Evolutionary conservation across 2,888 invertebrate species (phyloP).

Genomic region (Thereva nobilitata): DNA sequence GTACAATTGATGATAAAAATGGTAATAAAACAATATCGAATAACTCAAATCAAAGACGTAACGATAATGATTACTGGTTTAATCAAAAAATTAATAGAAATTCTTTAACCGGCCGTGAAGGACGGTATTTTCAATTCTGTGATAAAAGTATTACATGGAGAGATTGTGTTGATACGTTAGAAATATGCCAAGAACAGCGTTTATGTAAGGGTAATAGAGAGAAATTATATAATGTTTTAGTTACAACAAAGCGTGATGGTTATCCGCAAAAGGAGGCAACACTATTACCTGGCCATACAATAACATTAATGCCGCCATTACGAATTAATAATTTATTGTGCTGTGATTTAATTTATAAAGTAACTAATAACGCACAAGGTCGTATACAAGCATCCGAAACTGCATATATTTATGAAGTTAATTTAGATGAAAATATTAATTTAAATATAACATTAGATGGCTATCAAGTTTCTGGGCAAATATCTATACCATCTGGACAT

Average conservation of each 20-base stretch:
- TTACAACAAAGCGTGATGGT: constrained; percentile 70
- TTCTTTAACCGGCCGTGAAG: neutral
- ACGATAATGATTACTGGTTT: constrained; percentile 66
- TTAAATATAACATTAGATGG: constrained; percentile 81
- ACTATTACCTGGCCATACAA: constrained; percentile 78
- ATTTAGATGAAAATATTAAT: constrained; percentile 65
- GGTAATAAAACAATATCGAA: constrained; percentile 35
- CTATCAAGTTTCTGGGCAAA: constrained; percentile 72
- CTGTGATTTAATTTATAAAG: constrained; percentile 71
- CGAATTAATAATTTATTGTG: constrained; percentile 87
- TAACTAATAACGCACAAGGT: constrained; percentile 52
- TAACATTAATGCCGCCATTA: constrained; percentile 82
- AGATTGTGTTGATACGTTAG: constrained; percentile 46
- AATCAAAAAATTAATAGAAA: constrained; percentile 48
- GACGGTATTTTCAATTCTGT: constrained; percentile 51
- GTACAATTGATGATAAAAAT: constrained; percentile 47
- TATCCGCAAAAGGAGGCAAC: constrained; percentile 68
- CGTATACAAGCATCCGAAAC: constrained; percentile 59
- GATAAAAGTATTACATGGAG: constrained; percentile 53
- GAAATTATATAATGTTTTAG: constrained; percentile 51
- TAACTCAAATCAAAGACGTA: constrained; percentile 52
- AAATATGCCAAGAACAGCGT: constrained; percentile 47
- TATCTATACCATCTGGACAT: constrained; percentile 61
- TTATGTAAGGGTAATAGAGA: constrained; percentile 51
- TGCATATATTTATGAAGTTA: constrained; percentile 63